Evolutionary conservation across 1,140 invertebrate genomes (phyloP).

Genomic region (Plectus sambesii): DNA sequence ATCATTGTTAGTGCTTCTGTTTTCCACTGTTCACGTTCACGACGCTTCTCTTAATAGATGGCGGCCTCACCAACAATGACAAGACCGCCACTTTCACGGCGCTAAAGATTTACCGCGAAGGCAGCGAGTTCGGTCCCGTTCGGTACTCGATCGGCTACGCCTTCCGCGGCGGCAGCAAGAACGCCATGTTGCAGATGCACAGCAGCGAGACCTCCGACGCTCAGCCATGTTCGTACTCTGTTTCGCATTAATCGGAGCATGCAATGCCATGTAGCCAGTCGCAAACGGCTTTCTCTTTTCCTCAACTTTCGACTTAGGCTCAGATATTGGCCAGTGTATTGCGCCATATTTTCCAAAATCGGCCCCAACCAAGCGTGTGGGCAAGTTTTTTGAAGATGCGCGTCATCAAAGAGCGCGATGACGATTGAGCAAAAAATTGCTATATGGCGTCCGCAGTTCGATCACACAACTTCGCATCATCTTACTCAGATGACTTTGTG

Average conservation of each 20-base stretch:
- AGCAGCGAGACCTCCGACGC: constrained; percentile 42
- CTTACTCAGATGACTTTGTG: not conserved
- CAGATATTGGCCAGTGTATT: constrained; percentile 1
- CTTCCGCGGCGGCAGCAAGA: constrained; percentile 46
- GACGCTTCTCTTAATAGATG: constrained; percentile 28
- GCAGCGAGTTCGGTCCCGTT: constrained; percentile 42
- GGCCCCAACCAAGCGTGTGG: no score
- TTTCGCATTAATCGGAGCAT: no score
- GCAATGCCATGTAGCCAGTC: no score
- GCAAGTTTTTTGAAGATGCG: not conserved
- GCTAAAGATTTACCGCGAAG: constrained; percentile 44
- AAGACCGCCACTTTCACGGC: constrained; percentile 45
- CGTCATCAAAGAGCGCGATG: not conserved
- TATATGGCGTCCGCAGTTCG: no score
- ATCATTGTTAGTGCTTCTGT: constrained; percentile 34
- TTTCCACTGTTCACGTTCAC: not conserved
- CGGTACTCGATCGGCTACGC: constrained; percentile 45
- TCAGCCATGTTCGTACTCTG: constrained; percentile 40
- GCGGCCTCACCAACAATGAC: constrained; percentile 43
- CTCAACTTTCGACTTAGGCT: constrained; percentile 4
- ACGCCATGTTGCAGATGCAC: constrained; percentile 45
- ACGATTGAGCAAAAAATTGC: no score
- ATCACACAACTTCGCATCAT: not conserved
- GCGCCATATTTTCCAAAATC: constrained; percentile 3
- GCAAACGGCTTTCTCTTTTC: constrained; percentile 21